Percentiles rank a stretch among this genome's conserved stretches.
Conservation (phyloP, 2,113 vertebrate species). For the Trogon melanurus region DNA sequence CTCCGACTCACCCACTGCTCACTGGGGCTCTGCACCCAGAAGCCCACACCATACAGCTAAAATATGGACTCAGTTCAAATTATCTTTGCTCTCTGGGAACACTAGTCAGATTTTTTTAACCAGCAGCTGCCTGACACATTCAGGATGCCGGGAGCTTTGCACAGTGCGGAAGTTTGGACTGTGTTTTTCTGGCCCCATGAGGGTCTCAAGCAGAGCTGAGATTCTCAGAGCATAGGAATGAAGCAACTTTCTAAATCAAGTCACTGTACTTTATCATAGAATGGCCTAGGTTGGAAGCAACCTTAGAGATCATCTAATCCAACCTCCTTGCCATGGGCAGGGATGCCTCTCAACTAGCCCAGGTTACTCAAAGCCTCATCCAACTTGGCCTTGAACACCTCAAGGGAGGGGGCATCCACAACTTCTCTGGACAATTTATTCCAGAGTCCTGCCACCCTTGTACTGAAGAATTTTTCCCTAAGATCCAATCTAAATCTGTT, state of each 20-base stretch:
- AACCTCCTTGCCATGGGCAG: too few relatives aligned
- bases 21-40: background rate
- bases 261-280: background rate
- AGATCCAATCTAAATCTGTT: too few relatives aligned
- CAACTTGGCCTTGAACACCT: too few relatives aligned
- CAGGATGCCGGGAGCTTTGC: background rate
- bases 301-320: too few relatives aligned
- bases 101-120: background rate
- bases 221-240: background rate
- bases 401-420: too few relatives aligned
- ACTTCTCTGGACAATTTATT: too few relatives aligned
- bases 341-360: too few relatives aligned
- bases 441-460: too few relatives aligned
- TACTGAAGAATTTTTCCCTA: too few relatives aligned
- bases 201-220: background rate
- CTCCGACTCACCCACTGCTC: conserved; percentile 24
- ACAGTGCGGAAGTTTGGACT: background rate
- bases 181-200: background rate
- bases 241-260: background rate
- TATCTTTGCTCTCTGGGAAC: background rate
- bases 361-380: too few relatives aligned
- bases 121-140: conserved; percentile 24
- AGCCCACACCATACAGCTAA: background rate
- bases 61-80: background rate
- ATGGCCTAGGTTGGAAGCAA: too few relatives aligned